Conservation (phyloP, 53 echinoderm and acorn worm species). For the Hippasteria phrygiana region DNA sequence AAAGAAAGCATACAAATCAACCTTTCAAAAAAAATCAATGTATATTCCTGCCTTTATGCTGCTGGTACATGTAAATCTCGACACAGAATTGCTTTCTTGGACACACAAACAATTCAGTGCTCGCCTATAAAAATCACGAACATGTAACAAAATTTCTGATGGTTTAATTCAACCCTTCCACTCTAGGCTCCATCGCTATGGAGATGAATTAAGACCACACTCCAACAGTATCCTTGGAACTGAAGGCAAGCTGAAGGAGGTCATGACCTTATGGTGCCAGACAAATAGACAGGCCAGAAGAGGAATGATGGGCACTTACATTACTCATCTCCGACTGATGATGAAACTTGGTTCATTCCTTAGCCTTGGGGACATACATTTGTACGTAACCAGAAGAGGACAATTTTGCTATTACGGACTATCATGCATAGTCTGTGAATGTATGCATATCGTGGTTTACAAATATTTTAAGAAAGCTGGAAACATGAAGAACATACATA, state of each 20-base stretch:
- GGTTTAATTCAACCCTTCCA: not conserved
- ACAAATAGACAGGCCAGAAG: constrained; percentile 3
- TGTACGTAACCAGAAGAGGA: too few relatives aligned
- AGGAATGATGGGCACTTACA: not conserved
- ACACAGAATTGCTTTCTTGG: not conserved
- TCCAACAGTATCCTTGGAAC: not conserved
- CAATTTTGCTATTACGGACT: too few relatives aligned
- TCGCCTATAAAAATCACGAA: not conserved
- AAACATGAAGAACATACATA: too few relatives aligned
- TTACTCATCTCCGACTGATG: constrained; percentile 1
- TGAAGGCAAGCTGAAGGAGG: not conserved
- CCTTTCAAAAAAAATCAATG: too few relatives aligned
- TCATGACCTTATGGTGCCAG: not conserved
- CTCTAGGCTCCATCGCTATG: not conserved
- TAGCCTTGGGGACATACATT: not conserved
- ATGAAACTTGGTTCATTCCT: not conserved
- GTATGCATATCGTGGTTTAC: too few relatives aligned
- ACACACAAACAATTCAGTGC: not conserved
- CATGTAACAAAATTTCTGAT: not conserved
- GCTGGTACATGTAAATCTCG: too few relatives aligned
- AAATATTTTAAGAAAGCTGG: too few relatives aligned
- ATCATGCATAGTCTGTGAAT: too few relatives aligned
- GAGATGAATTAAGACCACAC: not conserved
- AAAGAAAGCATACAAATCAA: not conserved
- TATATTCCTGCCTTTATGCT: too few relatives aligned